phyloP scores from a whole-genome alignment of 2,797 vertebrate genomes.

The Amazonetta brasiliensis region DNA sequence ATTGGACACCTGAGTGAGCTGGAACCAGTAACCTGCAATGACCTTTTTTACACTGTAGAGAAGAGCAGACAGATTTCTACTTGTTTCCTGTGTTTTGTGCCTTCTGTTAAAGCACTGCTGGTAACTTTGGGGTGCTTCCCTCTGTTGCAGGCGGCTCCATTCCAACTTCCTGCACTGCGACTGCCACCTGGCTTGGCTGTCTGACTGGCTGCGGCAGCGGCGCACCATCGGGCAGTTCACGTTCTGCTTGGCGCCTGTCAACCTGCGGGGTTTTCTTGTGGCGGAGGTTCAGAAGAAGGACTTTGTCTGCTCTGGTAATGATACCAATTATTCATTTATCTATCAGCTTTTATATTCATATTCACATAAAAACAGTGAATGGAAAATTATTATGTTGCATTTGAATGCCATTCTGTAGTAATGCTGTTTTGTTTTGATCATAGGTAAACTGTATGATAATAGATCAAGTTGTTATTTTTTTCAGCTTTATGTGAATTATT shows the following conservation, averaged over 20 bases:
- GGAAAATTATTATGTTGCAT: not conserved
- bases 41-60: accelerated
- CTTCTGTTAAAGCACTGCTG: accelerated
- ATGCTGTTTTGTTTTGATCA: not conserved
- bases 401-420: not conserved
- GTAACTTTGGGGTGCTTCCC: not conserved
- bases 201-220: conserved; percentile 94
- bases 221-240: conserved; percentile 95
- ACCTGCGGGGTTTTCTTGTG: conserved; percentile 94
- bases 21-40: not conserved
- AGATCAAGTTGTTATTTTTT: conserved; percentile 25
- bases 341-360: not conserved
- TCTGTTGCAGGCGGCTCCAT: conserved; percentile 88
- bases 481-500: conserved; percentile 16
- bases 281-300: conserved; percentile 97
- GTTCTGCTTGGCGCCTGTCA: conserved; percentile 94
- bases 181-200: conserved; percentile 98
- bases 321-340: not conserved
- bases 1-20: not conserved
- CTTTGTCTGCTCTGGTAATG: conserved; percentile 91
- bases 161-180: conserved; percentile 97
- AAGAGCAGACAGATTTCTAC: not conserved
- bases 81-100: not conserved
- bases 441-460: not conserved
- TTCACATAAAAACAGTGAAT: not conserved